Evolutionary conservation across 2,888 invertebrate genomes (phyloP).

Genomic region (Eupithecia centaureata): DNA sequence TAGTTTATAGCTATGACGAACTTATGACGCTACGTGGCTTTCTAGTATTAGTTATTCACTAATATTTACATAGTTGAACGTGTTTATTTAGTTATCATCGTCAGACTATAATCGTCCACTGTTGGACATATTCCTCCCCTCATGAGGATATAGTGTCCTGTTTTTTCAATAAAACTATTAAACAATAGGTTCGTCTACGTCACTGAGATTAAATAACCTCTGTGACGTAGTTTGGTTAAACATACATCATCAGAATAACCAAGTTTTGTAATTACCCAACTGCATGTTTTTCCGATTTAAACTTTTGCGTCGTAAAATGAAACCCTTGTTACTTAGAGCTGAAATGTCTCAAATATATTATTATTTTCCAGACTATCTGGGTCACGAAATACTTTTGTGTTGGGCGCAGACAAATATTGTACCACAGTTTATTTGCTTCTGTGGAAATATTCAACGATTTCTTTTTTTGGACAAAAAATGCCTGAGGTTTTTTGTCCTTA

Average conservation of each 20-base stretch:
- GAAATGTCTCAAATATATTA: constrained; percentile 11
- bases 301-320: neutral
- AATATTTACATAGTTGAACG: too few relatives aligned
- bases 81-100: too few relatives aligned
- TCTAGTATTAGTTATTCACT: neutral
- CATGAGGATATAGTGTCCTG: too few relatives aligned
- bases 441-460: neutral
- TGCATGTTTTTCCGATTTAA: neutral
- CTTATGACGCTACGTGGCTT: neutral
- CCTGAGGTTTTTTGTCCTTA: neutral
- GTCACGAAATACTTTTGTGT: constrained; percentile 7
- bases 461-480: neutral
- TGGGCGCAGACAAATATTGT: constrained; percentile 5
- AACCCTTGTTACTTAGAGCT: constrained; percentile 3
- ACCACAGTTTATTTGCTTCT: constrained; percentile 10
- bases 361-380: neutral
- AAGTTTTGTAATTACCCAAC: neutral
- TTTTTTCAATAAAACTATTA: too few relatives aligned
- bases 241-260: neutral
- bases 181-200: too few relatives aligned
- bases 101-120: too few relatives aligned
- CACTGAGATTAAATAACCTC: too few relatives aligned
- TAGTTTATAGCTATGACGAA: neutral
- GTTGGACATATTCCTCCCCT: too few relatives aligned
- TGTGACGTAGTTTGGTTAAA: neutral